Percentiles rank a stretch among this genome's conserved stretches.
phyloP scores from a whole-genome alignment of 2,797 vertebrate genomes.

The Cryptoblepharus egeriae region DNA sequence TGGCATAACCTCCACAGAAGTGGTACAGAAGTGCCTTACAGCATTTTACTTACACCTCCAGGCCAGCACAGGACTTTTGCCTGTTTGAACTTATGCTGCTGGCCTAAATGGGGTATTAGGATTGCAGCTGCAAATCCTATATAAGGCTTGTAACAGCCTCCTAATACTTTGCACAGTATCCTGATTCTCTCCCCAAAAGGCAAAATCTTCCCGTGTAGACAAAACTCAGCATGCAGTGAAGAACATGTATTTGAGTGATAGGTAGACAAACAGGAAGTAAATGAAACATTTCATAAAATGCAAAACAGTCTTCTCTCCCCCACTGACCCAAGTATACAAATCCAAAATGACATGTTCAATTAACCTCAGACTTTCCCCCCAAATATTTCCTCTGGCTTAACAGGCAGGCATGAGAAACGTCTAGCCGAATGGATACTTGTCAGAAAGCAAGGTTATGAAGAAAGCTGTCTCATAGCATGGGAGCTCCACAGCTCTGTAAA shows the following conservation, averaged over 20 bases:
- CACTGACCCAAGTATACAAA: neutral
- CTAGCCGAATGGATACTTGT: conserved; percentile 43
- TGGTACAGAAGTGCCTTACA: too few species aligned
- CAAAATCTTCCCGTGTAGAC: neutral
- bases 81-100: too few species aligned
- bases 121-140: neutral
- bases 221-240: neutral
- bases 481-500: conserved; percentile 8
- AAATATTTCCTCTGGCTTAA: conserved; percentile 51
- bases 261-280: neutral
- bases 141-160: neutral
- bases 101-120: too few species aligned
- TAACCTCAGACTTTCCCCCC: conserved; percentile 52
- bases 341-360: conserved; percentile 31
- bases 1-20: too few species aligned
- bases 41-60: too few species aligned
- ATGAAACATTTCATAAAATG: conserved; percentile 3
- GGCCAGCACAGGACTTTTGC: too few species aligned
- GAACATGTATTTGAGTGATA: conserved; percentile 5
- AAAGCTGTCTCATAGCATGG: neutral
- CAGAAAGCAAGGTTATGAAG: conserved; percentile 5
- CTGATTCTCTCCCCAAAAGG: neutral
- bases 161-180: neutral
- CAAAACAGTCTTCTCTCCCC: conserved; percentile 34
- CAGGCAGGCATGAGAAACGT: conserved; percentile 27